phyloP scores from a whole-genome alignment of 2,888 invertebrate species.

The Chrysomela aeneicollis region DNA sequence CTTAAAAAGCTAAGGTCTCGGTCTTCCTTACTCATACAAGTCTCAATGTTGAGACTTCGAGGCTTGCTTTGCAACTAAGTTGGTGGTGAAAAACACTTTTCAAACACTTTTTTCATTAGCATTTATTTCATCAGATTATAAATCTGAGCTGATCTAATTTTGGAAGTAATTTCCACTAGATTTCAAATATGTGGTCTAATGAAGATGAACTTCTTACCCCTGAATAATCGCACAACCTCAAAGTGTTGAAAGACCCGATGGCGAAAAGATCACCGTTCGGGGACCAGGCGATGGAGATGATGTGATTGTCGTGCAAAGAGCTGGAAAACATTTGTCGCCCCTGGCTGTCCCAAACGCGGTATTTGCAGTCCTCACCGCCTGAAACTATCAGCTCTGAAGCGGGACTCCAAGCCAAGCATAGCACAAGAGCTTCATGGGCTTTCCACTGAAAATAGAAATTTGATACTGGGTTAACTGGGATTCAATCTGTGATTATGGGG shows the following conservation, averaged over 20 bases:
- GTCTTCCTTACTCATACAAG: too few relatives aligned
- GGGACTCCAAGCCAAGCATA: constrained; percentile 95
- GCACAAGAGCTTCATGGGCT: constrained; percentile 93
- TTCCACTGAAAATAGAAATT: constrained; percentile 81
- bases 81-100: too few relatives aligned
- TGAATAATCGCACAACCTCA: constrained; percentile 90
- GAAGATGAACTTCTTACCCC: constrained; percentile 72
- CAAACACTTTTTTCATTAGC: too few relatives aligned
- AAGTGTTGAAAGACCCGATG: constrained; percentile 91
- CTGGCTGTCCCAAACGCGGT: constrained; percentile 89
- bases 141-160: too few relatives aligned
- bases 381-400: constrained; percentile 91
- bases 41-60: too few relatives aligned
- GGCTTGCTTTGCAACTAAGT: too few relatives aligned
- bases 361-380: constrained; percentile 92
- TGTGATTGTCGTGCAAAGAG: constrained; percentile 85
- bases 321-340: constrained; percentile 90
- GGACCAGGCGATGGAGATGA: constrained; percentile 91
- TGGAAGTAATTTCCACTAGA: too few relatives aligned
- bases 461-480: too few relatives aligned
- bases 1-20: too few relatives aligned
- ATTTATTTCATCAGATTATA: too few relatives aligned
- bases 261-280: constrained; percentile 91
- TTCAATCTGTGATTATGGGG: not conserved
- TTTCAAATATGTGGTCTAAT: too few relatives aligned